Evolutionary conservation across 1,140 invertebrate genomes (phyloP), one percentile per base, ranked within the genome.

Genomic region (Penaeus japonicus): DNA sequence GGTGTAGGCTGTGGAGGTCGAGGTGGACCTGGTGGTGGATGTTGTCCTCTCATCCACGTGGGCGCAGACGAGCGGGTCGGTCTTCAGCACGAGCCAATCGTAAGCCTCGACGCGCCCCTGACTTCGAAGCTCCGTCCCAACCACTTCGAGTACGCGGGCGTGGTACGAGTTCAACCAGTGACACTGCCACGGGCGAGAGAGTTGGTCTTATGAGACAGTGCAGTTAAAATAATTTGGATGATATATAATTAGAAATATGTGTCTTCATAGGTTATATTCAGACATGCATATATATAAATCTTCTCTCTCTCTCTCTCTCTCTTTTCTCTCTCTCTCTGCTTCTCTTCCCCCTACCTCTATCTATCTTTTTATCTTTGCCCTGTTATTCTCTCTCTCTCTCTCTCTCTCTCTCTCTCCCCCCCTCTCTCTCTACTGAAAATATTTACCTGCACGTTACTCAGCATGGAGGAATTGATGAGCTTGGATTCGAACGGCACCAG

Each of bases 31-130:
- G 5, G 24, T 32, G 4, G 70, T 27, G 12, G 27, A 27, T 30
- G 70, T 73, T 30, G 70, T 18, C 27, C 20, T 27, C 20, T 73
- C 70, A 5, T 18, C 35, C 27, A 30, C 70, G 17, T 30, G 4
- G 20, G 17, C 4, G 65, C 86, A 88, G n/a, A 35, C 70, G 4
- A 88, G n/a, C 90, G 94, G 94, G 90, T 94, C 93, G 12, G 96
- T 97, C 92, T 96, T 96, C 89, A 95, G 94, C 94, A 96, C 95
- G 95, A 97, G 95, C 96, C 96, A 97, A 87, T 95, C 94, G 92
- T 95, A 96, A 1, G 94, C 96, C 87, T 94, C 94, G 92, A 94
- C 95, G 90, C 94, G 94, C 7, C 94, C 94, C 92, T 95, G 94
- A 55, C 92, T 94, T 91, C 95, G 95, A 18, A 97, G 92, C 91